Evolutionary conservation across 2,113 vertebrate species (phyloP), one percentile per base, ranked within the genome.

Genomic region (Nothoprocta perdicaria): DNA sequence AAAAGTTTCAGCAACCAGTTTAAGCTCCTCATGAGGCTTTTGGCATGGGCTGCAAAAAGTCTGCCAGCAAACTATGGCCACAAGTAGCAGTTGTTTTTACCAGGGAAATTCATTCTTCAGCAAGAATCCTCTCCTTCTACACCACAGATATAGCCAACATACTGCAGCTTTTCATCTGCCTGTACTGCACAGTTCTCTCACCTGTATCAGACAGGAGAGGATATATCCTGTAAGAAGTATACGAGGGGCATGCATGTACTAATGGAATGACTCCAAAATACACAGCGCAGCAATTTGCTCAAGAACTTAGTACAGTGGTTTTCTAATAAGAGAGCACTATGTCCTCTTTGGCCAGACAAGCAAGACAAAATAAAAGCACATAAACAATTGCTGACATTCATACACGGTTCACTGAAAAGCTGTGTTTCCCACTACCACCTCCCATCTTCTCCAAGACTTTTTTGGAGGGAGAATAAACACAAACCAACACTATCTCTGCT

Each of bases 211-310:
- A 74, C 27, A 73, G 63, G 55, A 94, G 84, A 93, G 60, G 71
- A 71, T 27, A 73, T 14, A 61, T 76, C 83, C 86, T 48, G 33
- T 40, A 48, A 77, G 68, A 92, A 38, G 27, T 87, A 74, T 46
- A 82, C n/a, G 12, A 9, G 57, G 55, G 81, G 93, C 29, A 92
- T 89, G 84, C 46, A 68, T 80, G 94, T 92, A 87, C 89, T 83
- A 55, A 52, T 80, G 89, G 81, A 95, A 94, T 35, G 68, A 92
- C 81, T 96, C 89, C 89, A 95, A 94, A 96, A 89, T 68, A 94
- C 79, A 87, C 89, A 90, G 38, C 12, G 35, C 38, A 60, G 79
- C 84, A 85, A 93, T 50, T 81, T 85, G 76, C 61, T 87, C 68
- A 35, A 82, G 63, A 94, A 83, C 76, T 84, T 46, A 57, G 50